Evolutionary conservation across 2,888 invertebrate genomes (phyloP).

Genomic region (Caenorhabditis auriculariae): DNA sequence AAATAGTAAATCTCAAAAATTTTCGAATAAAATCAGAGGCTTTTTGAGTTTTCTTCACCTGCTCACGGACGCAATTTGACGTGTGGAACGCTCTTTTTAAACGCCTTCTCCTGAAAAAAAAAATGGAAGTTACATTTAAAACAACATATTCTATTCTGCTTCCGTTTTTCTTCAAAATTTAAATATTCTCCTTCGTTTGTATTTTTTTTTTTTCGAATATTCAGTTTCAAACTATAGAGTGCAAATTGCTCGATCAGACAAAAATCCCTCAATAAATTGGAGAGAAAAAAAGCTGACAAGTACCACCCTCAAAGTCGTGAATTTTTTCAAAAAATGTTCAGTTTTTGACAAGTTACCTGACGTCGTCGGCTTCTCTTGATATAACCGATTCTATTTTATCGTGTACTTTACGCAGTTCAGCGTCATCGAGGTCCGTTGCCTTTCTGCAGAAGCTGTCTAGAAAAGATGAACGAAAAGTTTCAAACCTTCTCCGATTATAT

Average conservation of each 20-base stretch:
- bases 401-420: constrained; percentile 24
- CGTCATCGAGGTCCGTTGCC: constrained; percentile 27
- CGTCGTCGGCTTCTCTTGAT: constrained; percentile 18
- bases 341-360: constrained; percentile 10
- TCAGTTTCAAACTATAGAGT: no score
- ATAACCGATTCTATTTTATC: constrained; percentile 26
- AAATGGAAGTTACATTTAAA: background rate
- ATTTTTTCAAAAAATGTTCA: background rate
- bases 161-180: background rate
- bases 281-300: background rate
- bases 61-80: constrained; percentile 68
- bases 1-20: constrained; percentile 28
- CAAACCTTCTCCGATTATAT: constrained; percentile 10
- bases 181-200: no score
- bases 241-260: background rate
- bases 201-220: no score
- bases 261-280: background rate
- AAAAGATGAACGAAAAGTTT: no score
- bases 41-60: no score
- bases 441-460: no score
- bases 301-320: background rate
- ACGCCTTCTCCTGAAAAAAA: constrained; percentile 18
- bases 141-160: background rate
- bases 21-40: background rate
- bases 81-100: constrained; percentile 25